Evolutionary conservation across 2,113 vertebrate species (phyloP).

Genomic region (Aphelocoma coerulescens): DNA sequence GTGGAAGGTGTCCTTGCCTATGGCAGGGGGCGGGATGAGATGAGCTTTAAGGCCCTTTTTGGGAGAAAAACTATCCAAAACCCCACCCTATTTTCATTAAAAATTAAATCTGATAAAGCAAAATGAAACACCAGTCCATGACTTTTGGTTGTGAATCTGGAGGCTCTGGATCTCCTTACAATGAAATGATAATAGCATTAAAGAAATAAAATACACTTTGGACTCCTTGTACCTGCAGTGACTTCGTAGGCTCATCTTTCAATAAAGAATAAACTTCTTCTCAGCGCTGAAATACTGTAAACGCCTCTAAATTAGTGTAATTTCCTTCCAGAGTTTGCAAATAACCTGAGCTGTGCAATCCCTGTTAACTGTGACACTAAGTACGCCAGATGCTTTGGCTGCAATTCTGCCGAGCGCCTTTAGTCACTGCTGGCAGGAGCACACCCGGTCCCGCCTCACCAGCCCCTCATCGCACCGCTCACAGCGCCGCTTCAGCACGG

Average conservation of each 20-base stretch:
- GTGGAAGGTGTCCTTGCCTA: not conserved
- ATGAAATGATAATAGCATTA: accelerated
- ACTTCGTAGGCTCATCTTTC: not conserved
- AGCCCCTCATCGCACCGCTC: accelerated
- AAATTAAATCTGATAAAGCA: not conserved
- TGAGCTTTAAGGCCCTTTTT: not conserved
- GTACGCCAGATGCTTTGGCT: not conserved
- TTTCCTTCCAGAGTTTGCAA: not conserved
- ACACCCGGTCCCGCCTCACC: accelerated
- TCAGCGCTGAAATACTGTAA: not conserved
- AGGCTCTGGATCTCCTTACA: not conserved
- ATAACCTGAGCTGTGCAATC: not conserved
- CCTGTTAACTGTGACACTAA: not conserved
- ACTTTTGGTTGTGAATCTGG: not conserved
- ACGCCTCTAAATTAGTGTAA: not conserved
- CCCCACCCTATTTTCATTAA: accelerated
- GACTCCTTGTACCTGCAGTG: not conserved
- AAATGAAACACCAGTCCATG: not conserved
- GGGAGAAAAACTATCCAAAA: not conserved
- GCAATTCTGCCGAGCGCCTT: not conserved
- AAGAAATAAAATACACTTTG: not conserved
- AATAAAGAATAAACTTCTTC: not conserved
- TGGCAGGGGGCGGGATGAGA: not conserved
- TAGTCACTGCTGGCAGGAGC: accelerated
- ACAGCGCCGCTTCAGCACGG: accelerated